Evolutionary conservation across 2,113 vertebrate genomes (phyloP), one percentile per base, ranked within the genome.

Genomic region (Salvelinus alpinus): DNA sequence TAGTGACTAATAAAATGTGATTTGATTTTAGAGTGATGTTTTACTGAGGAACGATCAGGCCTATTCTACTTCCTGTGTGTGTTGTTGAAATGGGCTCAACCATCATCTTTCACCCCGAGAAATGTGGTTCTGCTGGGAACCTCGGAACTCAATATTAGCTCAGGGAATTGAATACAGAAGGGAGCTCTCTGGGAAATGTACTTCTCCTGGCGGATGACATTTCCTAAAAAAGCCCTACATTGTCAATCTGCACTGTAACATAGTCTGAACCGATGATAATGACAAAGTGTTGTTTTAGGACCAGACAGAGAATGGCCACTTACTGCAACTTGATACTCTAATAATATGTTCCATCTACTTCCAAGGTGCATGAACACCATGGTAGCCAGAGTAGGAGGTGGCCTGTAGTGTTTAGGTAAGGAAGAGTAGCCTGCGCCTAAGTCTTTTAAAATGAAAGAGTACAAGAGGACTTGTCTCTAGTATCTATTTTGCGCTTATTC

Each of bases 111-210:
- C 57, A 38, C 57, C 57, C 20, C 7, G 71, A 62, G 59, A 31
- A 38, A 38, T 24, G 18, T 73, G 54, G 27, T 18, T 31, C 57
- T 73, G 57, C 57, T 64, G 72, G 72, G 22, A 47, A 48, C 38
- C 20, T 70, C 38, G 31, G 38, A 70, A 73, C 34, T 73, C 34
- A 64, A 47, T 65, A 64, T 65, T 27, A 34, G 31, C 60, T n/a
- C 38, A 18, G 34, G 34, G 22, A 47, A 73, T 64, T 73, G 1
- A 24, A 64, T 47, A 64, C 20, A 47, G 22, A 5, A 64, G n/a
- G 34, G 34, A 64, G 51, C 27, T 11, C 34, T 20, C 7, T 18
- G 22, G n/a, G 57, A 73, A 62, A 73, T 44, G 54, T 73, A 20
- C 57, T 22, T 73, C 71, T 48, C 24, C 31, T 60, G 27, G 18